phyloP scores from a whole-genome alignment of 2,113 vertebrate genomes.

The Paraplagusia blochii region DNA sequence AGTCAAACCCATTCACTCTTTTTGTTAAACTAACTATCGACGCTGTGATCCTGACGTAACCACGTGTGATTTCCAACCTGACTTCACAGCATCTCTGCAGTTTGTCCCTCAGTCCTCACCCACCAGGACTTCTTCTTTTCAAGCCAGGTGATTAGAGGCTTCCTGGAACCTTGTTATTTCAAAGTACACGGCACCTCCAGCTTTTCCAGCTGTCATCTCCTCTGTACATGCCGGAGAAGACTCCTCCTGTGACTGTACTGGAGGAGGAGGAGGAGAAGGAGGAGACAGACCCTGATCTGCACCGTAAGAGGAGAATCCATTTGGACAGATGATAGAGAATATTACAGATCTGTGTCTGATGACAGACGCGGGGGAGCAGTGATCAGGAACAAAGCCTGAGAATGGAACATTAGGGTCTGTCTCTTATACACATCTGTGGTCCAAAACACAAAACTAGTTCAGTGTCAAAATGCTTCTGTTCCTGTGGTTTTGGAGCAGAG shows the following conservation, averaged over 20 bases:
- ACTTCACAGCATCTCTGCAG: no score
- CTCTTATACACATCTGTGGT: no score
- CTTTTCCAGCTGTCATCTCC: constrained; percentile 56
- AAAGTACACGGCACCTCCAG: constrained; percentile 30
- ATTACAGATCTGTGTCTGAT: background rate
- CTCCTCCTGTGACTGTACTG: constrained; percentile 23
- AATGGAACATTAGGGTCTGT: constrained; percentile 26
- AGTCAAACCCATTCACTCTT: no score
- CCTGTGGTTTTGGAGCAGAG: no score
- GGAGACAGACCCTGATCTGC: background rate
- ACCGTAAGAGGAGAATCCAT: background rate
- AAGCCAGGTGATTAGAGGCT: constrained; percentile 60
- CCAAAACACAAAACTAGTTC: constrained; percentile 35
- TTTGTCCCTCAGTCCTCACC: constrained; percentile 13
- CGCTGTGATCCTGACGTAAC: no score
- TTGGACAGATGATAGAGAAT: constrained; percentile 10
- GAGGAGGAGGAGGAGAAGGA: background rate
- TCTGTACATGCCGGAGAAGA: constrained; percentile 3
- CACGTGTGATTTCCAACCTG: no score
- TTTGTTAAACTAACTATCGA: no score
- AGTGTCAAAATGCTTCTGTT: no score
- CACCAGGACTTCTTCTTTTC: constrained; percentile 14
- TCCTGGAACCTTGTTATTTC: constrained; percentile 49
- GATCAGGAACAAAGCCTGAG: constrained; percentile 24
- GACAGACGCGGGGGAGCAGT: constrained; percentile 1